Evolutionary conservation across 2,113 vertebrate species (phyloP), one percentile per base, ranked within the genome.

Genomic region (Gavialis gangeticus): DNA sequence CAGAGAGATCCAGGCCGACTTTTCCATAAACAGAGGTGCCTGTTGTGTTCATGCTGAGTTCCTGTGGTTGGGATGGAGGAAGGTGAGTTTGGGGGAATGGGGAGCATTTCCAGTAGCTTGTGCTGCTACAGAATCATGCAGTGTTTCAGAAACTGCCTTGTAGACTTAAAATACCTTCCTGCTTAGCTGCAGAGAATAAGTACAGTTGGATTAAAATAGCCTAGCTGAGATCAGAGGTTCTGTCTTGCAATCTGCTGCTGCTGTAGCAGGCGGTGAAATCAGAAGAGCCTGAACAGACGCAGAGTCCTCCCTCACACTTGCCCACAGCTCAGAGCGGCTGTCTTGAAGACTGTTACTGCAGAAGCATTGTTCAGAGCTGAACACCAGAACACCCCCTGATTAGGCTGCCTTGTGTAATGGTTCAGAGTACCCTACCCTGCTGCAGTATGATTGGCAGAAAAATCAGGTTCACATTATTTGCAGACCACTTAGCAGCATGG

Each of bases 241-340:
- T 95, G 91, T 92, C 89, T 94, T 82, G n/a, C 63, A 71, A 75
- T 78, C 83, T 90, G 76, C 73, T 86, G 73, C 85, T 88, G 56
- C 84, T 87, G 86, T 76, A 85, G 87, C 58, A 64, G 81, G 87
- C 75, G 4, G 25, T 89, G 27, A 95, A 73, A 62, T 92, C 73
- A 58, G 66, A 91, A 3, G 66, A 57, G 79, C 86, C 96, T 79
- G 88, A 90, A 75, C 28, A 30, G 46, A 79, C 86, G 37, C 25
- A 4, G 2, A 24, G 0, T 28, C 91, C 84, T 94, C 85, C 87
- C 28, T 28, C n/a, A 25, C 80, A 37, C 84, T 37, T 16, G 66
- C 30, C 5, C 3, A 2, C 34, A 78, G 67, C 88, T 88, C 79
- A 56, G 85, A 80, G 85, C 81, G 89, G 69, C 21, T 64, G 69